Conservation (phyloP, 2,888 invertebrate genomes). For the Microchrysa polita region DNA sequence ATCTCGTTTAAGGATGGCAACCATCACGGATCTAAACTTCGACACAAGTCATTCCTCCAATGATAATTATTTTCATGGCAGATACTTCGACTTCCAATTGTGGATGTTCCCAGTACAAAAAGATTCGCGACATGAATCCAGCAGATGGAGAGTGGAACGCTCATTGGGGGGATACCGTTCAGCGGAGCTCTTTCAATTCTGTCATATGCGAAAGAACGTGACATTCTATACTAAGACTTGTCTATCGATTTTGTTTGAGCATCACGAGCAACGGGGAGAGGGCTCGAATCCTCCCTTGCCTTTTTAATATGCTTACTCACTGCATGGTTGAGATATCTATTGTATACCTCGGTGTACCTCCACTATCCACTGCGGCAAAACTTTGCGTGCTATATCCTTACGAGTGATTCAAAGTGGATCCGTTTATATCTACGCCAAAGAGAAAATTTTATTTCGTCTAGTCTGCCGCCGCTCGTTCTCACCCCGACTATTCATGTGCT, state of each 20-base stretch:
- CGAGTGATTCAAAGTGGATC: conserved; percentile 30
- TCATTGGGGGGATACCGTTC: background rate
- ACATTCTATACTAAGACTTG: conserved; percentile 43
- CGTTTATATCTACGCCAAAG: conserved; percentile 29
- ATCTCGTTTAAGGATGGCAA: conserved; percentile 37
- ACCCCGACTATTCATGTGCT: background rate
- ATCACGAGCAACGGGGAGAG: background rate
- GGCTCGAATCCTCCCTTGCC: background rate
- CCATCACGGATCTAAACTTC: conserved; percentile 28
- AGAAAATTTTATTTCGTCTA: background rate
- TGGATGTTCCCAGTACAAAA: background rate
- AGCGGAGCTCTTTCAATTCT: conserved; percentile 31
- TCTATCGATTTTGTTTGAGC: conserved; percentile 35
- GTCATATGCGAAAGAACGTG: conserved; percentile 48
- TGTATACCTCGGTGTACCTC: too few relatives aligned
- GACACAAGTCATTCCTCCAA: conserved; percentile 12
- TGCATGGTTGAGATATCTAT: conserved; percentile 14
- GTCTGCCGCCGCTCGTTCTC: background rate
- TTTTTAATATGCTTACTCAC: conserved; percentile 4
- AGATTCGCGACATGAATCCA: background rate
- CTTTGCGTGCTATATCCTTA: conserved; percentile 29
- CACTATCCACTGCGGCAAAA: conserved; percentile 32
- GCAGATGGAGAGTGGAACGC: background rate
- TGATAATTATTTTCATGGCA: conserved; percentile 40
- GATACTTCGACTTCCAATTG: conserved; percentile 26